Evolutionary conservation across 2,113 vertebrate species (phyloP).

Genomic region (Uria aalge): DNA sequence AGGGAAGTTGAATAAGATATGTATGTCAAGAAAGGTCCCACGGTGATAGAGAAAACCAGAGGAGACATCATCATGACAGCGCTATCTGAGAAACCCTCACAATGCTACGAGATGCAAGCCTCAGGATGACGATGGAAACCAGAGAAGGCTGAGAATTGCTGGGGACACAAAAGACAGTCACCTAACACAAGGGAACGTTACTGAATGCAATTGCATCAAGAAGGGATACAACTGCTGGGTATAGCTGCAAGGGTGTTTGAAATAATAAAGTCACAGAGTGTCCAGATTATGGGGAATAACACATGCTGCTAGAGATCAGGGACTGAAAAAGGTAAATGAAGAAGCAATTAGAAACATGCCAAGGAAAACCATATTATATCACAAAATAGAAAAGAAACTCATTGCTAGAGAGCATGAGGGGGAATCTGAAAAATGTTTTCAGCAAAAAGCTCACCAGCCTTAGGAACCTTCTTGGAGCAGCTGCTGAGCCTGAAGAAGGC

Average conservation of each 20-base stretch:
- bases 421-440: not conserved
- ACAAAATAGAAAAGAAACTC: not conserved
- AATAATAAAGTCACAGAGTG: not conserved
- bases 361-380: not conserved
- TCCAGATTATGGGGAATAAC: not conserved
- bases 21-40: not conserved
- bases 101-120: not conserved
- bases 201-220: not conserved
- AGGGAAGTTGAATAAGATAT: not conserved
- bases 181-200: not conserved
- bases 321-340: not conserved
- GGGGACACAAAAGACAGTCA: not conserved
- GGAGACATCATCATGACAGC: not conserved
- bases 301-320: not conserved
- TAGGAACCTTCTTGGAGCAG: slow-evolving; percentile 5
- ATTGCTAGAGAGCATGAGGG: slow-evolving; percentile 9
- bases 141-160: not conserved
- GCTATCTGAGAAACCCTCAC: not conserved
- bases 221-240: not conserved
- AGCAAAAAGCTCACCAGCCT: not conserved
- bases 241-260: not conserved
- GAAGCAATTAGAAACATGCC: not conserved
- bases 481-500: slow-evolving; percentile 42
- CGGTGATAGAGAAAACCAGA: not conserved
- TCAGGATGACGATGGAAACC: not conserved